Conservation (phyloP, 2,113 vertebrate species). For the Plotosus lineatus region DNA sequence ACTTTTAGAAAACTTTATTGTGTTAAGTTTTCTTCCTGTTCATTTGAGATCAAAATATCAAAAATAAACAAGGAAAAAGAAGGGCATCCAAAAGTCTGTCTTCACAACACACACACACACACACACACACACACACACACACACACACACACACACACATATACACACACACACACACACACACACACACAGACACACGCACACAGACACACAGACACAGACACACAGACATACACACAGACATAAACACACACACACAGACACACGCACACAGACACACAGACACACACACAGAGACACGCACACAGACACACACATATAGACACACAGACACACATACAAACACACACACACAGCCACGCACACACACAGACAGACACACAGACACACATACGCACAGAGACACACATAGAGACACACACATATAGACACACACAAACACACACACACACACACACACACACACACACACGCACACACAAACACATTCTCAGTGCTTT, state of each 20-base stretch:
- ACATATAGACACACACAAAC: neutral
- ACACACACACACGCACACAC: neutral
- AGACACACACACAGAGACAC: neutral
- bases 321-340: neutral
- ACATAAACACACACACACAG: neutral
- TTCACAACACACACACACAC: neutral
- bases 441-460: neutral
- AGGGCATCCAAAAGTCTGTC: neutral
- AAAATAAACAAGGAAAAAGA: neutral
- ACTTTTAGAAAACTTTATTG: neutral
- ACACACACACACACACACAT: neutral
- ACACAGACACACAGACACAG: constrained; percentile 2
- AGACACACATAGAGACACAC: neutral
- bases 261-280: neutral
- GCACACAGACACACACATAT: neutral
- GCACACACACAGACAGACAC: neutral
- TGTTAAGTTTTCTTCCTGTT: neutral
- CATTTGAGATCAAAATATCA: neutral
- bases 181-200: neutral
- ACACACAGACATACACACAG: neutral
- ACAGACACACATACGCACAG: neutral
- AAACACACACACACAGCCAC: neutral
- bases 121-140: neutral
- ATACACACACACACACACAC: neutral
- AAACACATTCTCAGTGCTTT: neutral